Evolutionary conservation across 2,113 vertebrate species (phyloP).

Genomic region (Ramphastos sulfuratus): DNA sequence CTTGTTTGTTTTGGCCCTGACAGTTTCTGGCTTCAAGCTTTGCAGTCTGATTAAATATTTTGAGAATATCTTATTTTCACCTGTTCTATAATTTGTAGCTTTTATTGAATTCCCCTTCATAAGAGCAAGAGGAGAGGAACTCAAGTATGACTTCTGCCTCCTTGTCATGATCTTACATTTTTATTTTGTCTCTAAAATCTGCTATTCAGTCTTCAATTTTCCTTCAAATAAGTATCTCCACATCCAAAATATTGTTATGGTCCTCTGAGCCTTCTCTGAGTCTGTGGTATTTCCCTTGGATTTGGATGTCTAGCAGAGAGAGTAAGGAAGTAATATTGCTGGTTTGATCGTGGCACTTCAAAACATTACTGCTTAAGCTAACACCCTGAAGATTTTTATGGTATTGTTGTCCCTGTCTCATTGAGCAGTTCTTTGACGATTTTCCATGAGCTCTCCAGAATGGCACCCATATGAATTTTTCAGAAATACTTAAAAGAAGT

Average conservation of each 20-base stretch:
- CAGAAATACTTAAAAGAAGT: not conserved
- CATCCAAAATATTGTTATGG: slow-evolving; percentile 2
- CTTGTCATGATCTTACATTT: slow-evolving; percentile 45
- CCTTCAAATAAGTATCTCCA: slow-evolving; percentile 34
- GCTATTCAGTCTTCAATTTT: slow-evolving; percentile 14
- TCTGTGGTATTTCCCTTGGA: slow-evolving; percentile 5
- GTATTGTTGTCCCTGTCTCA: not conserved
- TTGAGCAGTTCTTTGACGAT: not conserved
- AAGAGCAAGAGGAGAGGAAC: slow-evolving; percentile 10
- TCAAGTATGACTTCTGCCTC: slow-evolving; percentile 26
- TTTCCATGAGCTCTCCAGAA: not conserved
- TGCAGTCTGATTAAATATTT: not conserved
- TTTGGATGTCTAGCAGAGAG: not conserved
- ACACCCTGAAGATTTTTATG: not conserved
- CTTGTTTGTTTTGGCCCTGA: not conserved
- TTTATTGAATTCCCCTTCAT: slow-evolving; percentile 53
- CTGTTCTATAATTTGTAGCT: slow-evolving; percentile 33
- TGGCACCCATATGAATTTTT: not conserved
- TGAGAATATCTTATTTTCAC: slow-evolving; percentile 35
- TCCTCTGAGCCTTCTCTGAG: slow-evolving; percentile 10
- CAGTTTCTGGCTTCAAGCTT: not conserved
- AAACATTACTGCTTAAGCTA: slow-evolving; percentile 22
- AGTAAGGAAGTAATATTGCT: not conserved
- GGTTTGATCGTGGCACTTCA: slow-evolving; percentile 34
- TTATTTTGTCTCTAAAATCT: slow-evolving; percentile 36